Evolutionary conservation across 2,888 invertebrate genomes (phyloP), one percentile per base, ranked within the genome.

Genomic region (Elmis aenea): DNA sequence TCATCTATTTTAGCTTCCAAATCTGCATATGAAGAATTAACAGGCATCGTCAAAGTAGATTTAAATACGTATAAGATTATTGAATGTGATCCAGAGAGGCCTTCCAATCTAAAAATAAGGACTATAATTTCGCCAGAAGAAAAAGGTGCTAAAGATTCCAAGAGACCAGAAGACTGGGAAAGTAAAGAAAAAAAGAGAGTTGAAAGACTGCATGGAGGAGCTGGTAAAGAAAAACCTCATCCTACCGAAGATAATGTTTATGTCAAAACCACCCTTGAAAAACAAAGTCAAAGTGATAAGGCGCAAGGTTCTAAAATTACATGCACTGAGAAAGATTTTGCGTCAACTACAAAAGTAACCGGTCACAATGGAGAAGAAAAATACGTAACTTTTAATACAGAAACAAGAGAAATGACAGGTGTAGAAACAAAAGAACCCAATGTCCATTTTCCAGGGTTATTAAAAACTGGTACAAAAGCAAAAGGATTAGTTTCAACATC

Each of bases 1-100:
- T 75, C 73, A 38, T 73, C 73, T 58, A 70, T 71, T 60, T 71
- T 72, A 14, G 71, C 72, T 37, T 41, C 37, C 33, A 41, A 41
- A 16, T 31, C 37, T 14, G 22, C 34, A 31, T 38, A 42, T 29
- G 70, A 68, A 60, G 72, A 75, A 59, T 71, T 74, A 57, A 70
- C 69, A 24, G 70, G 58, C 42, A 48, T 59, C 47, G 59, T 57
- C 40, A 52, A 57, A 29, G 54, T 64, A 46, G 60, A 51, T 46
- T 48, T 55, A 51, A 58, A 60, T 56, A 58, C 54, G 44, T 58
- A 55, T 51, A 65, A 60, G 48, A 43, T 56, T 23, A 56, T 54
- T 23, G 61, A 61, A 47, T 45, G 50, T 38, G 61, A 63, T 40
- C 54, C 58, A n/a, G 45, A 54, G 23, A 51, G 65, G 23, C 65